Conservation (phyloP, 2,888 invertebrate genomes). For the Metopia argyrocephala region DNA sequence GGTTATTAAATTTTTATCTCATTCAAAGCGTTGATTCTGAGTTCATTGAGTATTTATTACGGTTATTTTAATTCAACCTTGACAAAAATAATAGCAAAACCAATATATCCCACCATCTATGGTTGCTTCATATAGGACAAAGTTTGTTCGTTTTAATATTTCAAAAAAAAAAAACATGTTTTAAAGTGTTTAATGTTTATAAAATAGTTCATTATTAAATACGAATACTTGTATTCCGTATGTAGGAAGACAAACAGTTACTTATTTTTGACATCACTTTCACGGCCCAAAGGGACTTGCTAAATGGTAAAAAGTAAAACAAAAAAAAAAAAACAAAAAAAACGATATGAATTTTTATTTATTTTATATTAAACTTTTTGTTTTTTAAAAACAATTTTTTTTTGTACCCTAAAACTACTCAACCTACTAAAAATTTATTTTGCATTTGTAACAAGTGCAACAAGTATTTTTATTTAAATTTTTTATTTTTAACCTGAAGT, state of each 20-base stretch:
- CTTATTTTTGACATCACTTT: slow-evolving; percentile 72
- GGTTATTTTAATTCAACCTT: too few species aligned
- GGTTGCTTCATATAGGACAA: too few species aligned
- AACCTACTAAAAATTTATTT: neutral
- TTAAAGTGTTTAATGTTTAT: neutral
- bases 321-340: too few species aligned
- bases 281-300: slow-evolving; percentile 75
- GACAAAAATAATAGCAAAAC: too few species aligned
- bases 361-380: slow-evolving; percentile 63
- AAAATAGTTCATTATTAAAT: too few species aligned
- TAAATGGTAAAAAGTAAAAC: slow-evolving; percentile 70
- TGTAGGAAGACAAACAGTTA: neutral
- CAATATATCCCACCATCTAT: too few species aligned
- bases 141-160: too few species aligned
- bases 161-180: neutral
- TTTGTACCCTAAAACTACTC: neutral
- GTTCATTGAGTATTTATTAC: too few species aligned
- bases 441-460: slow-evolving; percentile 42
- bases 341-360: neutral
- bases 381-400: slow-evolving; percentile 16
- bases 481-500: neutral
- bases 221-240: neutral
- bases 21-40: too few species aligned
- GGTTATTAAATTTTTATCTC: too few species aligned
- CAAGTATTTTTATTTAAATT: neutral